These are phyloP conservation scores for Aix galericulata DNA, from an alignment of 2,113 vertebrate genomes.

Conservation along the genomic window DNA sequence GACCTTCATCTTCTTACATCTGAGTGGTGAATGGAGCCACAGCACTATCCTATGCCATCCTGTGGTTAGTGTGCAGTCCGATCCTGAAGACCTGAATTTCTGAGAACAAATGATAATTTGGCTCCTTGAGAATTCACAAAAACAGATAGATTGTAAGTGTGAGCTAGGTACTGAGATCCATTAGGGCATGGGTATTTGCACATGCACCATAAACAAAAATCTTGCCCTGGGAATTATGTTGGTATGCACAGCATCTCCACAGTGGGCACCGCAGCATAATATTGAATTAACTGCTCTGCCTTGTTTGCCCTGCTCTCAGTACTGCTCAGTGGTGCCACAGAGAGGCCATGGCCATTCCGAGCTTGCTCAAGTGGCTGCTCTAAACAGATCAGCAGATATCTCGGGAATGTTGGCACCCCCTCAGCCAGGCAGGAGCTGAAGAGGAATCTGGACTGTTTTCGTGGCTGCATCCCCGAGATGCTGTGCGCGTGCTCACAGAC, in stretches of 20 bases:
- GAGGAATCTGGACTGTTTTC: background rate
- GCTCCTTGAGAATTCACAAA: background rate
- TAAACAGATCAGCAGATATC: background rate
- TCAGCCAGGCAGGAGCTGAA: background rate
- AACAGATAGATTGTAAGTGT: background rate
- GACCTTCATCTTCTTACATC: background rate
- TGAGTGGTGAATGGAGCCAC: background rate
- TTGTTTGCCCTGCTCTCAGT: background rate
- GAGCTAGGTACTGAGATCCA: background rate
- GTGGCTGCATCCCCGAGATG: background rate
- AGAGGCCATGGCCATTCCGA: background rate
- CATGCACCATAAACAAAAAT: background rate
- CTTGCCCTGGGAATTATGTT: background rate
- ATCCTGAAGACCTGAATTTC: background rate
- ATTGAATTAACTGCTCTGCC: background rate
- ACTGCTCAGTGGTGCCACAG: background rate
- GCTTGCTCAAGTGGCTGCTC: background rate
- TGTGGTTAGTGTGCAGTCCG: background rate
- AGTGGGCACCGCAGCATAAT: accelerated
- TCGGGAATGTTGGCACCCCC: background rate
- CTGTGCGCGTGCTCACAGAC: background rate
- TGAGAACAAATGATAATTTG: background rate
- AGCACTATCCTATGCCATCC: background rate
- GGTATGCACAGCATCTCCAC: background rate
- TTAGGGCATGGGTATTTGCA: background rate